Base-by-base conservation (phyloP, 2,113 vertebrate genomes). In the Saguinus imperator region DNA sequence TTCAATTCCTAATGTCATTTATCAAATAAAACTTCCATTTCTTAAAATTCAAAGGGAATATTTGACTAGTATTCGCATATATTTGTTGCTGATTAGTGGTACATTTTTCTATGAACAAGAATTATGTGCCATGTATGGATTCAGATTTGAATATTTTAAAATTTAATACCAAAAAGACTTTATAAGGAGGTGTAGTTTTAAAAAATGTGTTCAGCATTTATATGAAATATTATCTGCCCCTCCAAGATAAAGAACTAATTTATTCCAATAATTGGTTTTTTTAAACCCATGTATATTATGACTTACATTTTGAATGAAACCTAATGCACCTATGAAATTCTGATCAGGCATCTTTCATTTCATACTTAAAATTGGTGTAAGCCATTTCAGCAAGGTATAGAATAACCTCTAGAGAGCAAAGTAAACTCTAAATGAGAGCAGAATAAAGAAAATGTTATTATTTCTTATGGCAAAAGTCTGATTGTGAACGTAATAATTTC, bases 401-500 rank as follows among this genome's bases (percentile, higher is more conserved):
- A 85, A 72, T 93, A 94, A 96, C 61, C 94, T 95, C 5, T 21
- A 55, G 35, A 88, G 87, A 85, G 21, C 18, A 92, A 95, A 97
- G 76, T 84, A 89, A 96, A 87, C 88, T 96, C 95, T 83, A 82
- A 93, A 58, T 52, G 29, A 95, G 18, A 93, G 25, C 43, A 66
- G 43, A 93, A 90, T n/a, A 94, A 85, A 50, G 2, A 23, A 93
- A 95, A 2, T 27, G 8, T 79, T 92, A 64, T 1, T 82, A 87
- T 96, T 96, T 96, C 92, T 92, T 70, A 23, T 55, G 35, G 45
- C 50, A 90, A 58, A 89, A 97, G 94, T 1, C 21, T 91, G 79
- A 94, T 52, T 45, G 40, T 52, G 57, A 97, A 97, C 58, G 32
- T 96, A 58, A 87, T 87, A 23, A 95, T 98, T 95, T 96, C 35